Conservation (phyloP, 2,888 invertebrate species). For the Pseudolycoriella hygida region DNA sequence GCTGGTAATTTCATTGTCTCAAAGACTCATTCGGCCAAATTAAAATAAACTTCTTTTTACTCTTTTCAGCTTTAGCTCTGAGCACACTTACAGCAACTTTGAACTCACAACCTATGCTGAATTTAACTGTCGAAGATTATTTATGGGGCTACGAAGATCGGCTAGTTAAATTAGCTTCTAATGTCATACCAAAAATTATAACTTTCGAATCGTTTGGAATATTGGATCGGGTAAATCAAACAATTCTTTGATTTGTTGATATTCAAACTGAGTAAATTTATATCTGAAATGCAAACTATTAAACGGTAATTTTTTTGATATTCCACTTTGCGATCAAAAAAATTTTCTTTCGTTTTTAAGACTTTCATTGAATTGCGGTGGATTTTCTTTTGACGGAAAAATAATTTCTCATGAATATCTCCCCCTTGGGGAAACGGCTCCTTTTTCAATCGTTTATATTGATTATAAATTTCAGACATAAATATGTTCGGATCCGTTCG, state of each 20-base stretch:
- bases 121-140: slow-evolving; percentile 46
- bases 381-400: too few relatives aligned
- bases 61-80: slow-evolving; percentile 36
- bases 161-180: slow-evolving; percentile 49
- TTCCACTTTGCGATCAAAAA: too few relatives aligned
- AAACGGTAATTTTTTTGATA: too few relatives aligned
- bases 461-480: background rate
- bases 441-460: background rate
- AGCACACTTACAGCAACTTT: slow-evolving; percentile 37
- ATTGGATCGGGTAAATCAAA: slow-evolving; percentile 59
- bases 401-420: too few relatives aligned
- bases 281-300: too few relatives aligned
- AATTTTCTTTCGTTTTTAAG: too few relatives aligned
- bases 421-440: background rate
- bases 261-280: background rate
- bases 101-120: slow-evolving; percentile 42
- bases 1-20: too few relatives aligned
- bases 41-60: background rate
- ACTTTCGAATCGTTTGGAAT: slow-evolving; percentile 67
- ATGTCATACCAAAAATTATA: slow-evolving; percentile 57
- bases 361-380: too few relatives aligned
- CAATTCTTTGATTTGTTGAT: background rate
- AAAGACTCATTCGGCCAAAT: too few relatives aligned
- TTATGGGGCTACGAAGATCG: slow-evolving; percentile 71
- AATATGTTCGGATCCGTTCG: too few relatives aligned